Conservation (phyloP, 2,113 vertebrate species). For the Cisticola juncidis region DNA sequence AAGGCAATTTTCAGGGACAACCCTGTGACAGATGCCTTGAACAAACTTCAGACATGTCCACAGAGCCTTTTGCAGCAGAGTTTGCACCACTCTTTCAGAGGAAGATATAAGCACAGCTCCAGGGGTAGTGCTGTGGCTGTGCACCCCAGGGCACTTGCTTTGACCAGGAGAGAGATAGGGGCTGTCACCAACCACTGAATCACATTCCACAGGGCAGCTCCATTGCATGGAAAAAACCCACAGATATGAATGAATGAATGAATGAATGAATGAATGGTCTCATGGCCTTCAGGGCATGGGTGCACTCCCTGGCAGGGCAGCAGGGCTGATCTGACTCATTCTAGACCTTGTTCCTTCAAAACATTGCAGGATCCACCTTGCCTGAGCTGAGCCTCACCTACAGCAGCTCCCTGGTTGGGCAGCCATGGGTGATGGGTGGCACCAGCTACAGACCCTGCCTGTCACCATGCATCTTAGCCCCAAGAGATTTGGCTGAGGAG, state of each 20-base stretch:
- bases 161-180: background rate
- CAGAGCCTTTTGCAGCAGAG: background rate
- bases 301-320: background rate
- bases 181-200: background rate
- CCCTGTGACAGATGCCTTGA: background rate
- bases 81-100: background rate
- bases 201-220: background rate
- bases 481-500: background rate
- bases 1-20: background rate
- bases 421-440: background rate
- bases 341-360: background rate
- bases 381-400: background rate
- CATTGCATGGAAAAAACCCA: background rate
- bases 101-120: background rate
- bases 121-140: background rate
- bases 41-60: accelerated
- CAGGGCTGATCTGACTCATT: background rate
- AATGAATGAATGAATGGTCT: background rate
- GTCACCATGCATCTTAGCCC: background rate
- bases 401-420: background rate
- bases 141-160: background rate
- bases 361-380: background rate
- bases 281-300: background rate
- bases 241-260: background rate
- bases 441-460: background rate